Evolutionary conservation across 2,797 vertebrate genomes (phyloP).

Genomic region (Monodelphis domestica): DNA sequence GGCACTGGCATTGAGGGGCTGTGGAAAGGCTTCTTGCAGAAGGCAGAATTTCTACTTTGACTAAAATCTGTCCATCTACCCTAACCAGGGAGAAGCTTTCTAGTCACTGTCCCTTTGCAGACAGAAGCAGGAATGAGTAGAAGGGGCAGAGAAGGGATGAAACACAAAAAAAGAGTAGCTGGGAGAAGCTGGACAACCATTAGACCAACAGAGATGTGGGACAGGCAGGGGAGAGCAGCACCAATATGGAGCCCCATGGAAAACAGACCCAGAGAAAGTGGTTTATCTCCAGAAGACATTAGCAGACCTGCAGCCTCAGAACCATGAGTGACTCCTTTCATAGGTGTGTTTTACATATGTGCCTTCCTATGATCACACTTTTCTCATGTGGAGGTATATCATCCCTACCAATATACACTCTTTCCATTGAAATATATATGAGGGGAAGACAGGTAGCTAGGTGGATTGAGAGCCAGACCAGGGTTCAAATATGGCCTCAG

Average conservation of each 20-base stretch:
- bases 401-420: neutral
- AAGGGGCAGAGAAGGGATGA: neutral
- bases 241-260: too few species aligned
- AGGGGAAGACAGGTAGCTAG: too few species aligned
- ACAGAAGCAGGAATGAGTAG: neutral
- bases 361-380: neutral
- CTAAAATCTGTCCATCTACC: neutral
- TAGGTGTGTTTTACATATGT: neutral
- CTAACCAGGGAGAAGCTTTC: neutral
- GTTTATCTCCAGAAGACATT: neutral
- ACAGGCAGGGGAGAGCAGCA: neutral
- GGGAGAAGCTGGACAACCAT: neutral
- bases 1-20: neutral
- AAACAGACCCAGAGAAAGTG: neutral
- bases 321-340: neutral
- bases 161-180: too few species aligned
- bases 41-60: neutral
- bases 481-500: too few species aligned
- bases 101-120: neutral
- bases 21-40: neutral
- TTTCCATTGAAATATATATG: neutral
- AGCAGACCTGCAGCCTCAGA: too few species aligned
- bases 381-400: neutral
- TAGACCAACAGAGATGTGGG: neutral
- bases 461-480: too few species aligned